phyloP scores from a whole-genome alignment of 2,888 invertebrate species.

The Scelioninae gen. 1 region DNA sequence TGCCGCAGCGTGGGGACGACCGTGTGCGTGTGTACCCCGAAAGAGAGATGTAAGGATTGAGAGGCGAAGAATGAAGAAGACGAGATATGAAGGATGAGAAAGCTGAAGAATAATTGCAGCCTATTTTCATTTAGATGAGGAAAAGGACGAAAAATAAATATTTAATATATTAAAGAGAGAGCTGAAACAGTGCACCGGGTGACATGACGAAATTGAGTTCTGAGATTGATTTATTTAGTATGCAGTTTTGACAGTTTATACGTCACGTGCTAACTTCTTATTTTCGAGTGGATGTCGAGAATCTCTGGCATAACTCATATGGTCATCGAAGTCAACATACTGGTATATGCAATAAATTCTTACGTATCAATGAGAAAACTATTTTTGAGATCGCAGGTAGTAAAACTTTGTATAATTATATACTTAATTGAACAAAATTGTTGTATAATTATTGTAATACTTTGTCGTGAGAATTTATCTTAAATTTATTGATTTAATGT shows the following conservation, averaged over 20 bases:
- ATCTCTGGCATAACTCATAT: too few species aligned
- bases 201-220: conserved; percentile 61
- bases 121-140: conserved; percentile 70
- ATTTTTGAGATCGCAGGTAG: too few species aligned
- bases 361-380: too few species aligned
- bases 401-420: too few species aligned
- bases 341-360: too few species aligned
- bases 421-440: too few species aligned
- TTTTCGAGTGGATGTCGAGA: too few species aligned
- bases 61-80: conserved; percentile 64
- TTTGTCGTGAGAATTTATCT: too few species aligned
- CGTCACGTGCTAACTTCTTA: conserved; percentile 28
- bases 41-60: conserved; percentile 66
- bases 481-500: too few species aligned
- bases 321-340: too few species aligned
- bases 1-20: conserved; percentile 71
- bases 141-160: conserved; percentile 58
- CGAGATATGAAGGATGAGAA: conserved; percentile 64
- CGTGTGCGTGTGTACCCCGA: conserved; percentile 63
- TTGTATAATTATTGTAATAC: too few species aligned
- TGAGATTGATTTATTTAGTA: conserved; percentile 60
- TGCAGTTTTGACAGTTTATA: conserved; percentile 63
- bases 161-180: conserved; percentile 49
- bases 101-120: conserved; percentile 63
- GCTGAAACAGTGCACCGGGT: conserved; percentile 27